Evolutionary conservation across 2,113 vertebrate species (phyloP), one percentile per base, ranked within the genome.

Genomic region (Cisticola juncidis): DNA sequence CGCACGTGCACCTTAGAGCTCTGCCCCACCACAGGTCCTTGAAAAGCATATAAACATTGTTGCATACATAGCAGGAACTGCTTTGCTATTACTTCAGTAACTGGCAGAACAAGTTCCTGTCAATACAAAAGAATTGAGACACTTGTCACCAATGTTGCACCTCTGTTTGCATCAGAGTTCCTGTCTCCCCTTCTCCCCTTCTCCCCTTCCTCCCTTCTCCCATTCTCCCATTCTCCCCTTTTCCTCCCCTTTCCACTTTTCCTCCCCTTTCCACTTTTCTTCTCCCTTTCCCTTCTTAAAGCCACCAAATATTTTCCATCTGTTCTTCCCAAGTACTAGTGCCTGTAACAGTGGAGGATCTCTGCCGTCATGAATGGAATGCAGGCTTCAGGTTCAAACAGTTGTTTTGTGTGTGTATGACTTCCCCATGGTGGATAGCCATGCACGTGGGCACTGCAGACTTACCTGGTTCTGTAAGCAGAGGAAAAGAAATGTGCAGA

Each of bases 11-110:
- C 12, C 19, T 58, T 36, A 61, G 28, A 64, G 12, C 25, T 66
- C n/a, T 53, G 38, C 22, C 8, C 14, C 5, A 3, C 7, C 7
- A 53, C 5, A 7, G 0, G 0, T 10, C n/a, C 6, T 4, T 9
- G 50, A 42, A 45, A 90, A 77, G 28, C 14, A 14, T n/a, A 42
- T 3, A 48, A 69, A 18, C 56, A 19, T 2, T 62, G 35, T 72
- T 5, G 5, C 29, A 31, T 20, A 33, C 10, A 5, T 4, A 44
- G 26, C 26, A 26, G 10, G 22, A 48, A 38, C 40, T 45, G 31
- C 23, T 64, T 83, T 31, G 31, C 23, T 8, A 2, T 26, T 88
- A 40, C 57, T 45, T 76, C 62, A 65, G 60, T 72, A 71, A 54
- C 4, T 36, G 33, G 36, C 57, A 76, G 29, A 87, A 31, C 25